Evolutionary conservation across 35 echinoderm and acorn worm genomes (phyloP), one percentile per base, ranked within the genome.

Genomic region (Heliocidaris tuberculata): DNA sequence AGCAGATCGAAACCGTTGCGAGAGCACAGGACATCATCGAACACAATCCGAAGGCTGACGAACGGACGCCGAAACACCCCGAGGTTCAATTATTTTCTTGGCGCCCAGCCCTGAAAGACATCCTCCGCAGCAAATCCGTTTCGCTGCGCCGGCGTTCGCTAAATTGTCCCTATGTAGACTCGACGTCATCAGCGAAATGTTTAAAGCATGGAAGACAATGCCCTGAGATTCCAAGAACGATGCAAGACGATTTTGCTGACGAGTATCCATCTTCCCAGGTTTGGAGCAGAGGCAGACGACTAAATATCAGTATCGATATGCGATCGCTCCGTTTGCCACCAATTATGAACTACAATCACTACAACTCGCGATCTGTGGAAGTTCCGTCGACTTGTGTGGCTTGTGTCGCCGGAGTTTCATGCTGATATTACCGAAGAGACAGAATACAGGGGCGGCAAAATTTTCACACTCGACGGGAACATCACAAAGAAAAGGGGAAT

Each of bases 11-110:
- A 89, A 30, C 87, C 12, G 87, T 89, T 48, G 87, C 87, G 31
- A 89, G 32, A 47, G 87, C 87, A 0, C 87, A 89, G 87, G 87
- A 89, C 87, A 89, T 13, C 31, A 89, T 89, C 47, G 87, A 89
- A 12, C 47, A 89, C 47, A 5, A 48, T 30, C 87, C 87, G 31
- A 89, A 15, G 5, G 87, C 15, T 32, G 87, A 32, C 47, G 87
- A 89, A 48, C 12, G 87, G 87, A 5, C 31, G 87, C 12, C 12
- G 87, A 89, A 15, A 7, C 31, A 27, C 8, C 31, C 87, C 87
- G 13, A 89, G 19, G 32, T 89, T 12, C 87, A 19, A 47, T 17
- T 89, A 32, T 89, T 89, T 32, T 32, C 87, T 7, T 42, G 87
- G 87, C 87, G 47, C 47, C 87, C 87, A 89, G 87, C 87, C 47